These are phyloP conservation scores for Micoletzkya japonica DNA, from an alignment of 2,888 invertebrate genomes.

Conservation along the genomic window DNA sequence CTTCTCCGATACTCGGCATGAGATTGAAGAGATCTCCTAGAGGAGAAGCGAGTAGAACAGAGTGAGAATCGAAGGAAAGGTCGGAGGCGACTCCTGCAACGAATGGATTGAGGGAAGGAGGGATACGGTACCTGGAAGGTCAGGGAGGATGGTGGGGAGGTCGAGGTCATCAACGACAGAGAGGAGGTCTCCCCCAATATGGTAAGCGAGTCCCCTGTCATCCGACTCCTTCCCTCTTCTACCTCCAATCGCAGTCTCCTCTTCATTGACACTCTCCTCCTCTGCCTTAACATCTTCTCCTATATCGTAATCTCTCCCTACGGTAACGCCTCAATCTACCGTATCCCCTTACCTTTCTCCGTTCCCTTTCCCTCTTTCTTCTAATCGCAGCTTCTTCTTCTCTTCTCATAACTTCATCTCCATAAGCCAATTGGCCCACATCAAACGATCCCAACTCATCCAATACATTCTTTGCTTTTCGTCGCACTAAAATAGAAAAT, in stretches of 20 bases:
- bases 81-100: conserved; percentile 31
- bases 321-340: too few species aligned
- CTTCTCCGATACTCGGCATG: neutral
- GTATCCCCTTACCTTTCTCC: conserved; percentile 2
- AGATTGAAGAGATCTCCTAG: neutral
- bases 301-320: too few species aligned
- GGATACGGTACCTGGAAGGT: conserved; percentile 44
- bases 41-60: neutral
- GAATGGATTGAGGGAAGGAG: too few species aligned
- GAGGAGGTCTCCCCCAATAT: conserved; percentile 16
- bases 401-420: conserved; percentile 15
- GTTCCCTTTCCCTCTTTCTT: conserved; percentile 18
- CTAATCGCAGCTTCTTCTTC: conserved; percentile 17
- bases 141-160: conserved; percentile 41
- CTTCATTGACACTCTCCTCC: neutral
- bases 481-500: conserved; percentile 12
- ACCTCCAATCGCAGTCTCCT: conserved; percentile 4
- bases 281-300: neutral
- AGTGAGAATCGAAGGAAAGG: conserved; percentile 22
- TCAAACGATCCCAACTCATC: conserved; percentile 9
- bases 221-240: too few species aligned
- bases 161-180: conserved; percentile 31
- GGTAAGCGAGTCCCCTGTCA: conserved; percentile 4
- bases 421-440: conserved; percentile 2
- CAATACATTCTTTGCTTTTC: neutral